A percentile compares a stretch with the other conserved stretches of the same genome.
These are phyloP conservation scores for Sipha maydis DNA, from an alignment of 2,888 invertebrate species.

Conservation along the genomic window DNA sequence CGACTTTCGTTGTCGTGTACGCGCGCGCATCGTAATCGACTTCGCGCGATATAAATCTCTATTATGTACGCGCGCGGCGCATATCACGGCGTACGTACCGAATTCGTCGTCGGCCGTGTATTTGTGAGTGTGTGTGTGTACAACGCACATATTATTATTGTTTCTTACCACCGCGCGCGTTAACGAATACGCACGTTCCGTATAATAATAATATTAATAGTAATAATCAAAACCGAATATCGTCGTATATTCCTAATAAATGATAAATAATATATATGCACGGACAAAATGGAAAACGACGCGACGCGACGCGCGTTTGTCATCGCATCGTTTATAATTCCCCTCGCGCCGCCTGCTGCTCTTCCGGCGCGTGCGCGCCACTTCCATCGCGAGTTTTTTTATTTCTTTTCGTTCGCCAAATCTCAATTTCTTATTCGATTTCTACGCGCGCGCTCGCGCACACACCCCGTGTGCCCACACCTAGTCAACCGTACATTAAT, in stretches of 20 bases:
- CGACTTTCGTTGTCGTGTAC: slow-evolving; percentile 15
- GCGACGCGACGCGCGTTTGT: not conserved
- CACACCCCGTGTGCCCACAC: not conserved
- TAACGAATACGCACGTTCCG: not conserved
- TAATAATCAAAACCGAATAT: not conserved
- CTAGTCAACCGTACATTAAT: not conserved
- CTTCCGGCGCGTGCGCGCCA: not conserved
- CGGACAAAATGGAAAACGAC: slow-evolving; percentile 1
- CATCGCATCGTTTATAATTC: not conserved
- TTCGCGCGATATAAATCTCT: slow-evolving; percentile 29
- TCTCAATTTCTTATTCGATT: not conserved
- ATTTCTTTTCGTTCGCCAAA: not conserved
- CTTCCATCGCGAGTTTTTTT: not conserved
- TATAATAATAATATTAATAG: not conserved
- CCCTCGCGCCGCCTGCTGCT: not conserved
- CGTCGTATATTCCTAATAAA: not conserved
- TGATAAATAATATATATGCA: not conserved
- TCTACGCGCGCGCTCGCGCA: not conserved
- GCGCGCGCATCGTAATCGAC: slow-evolving; percentile 21
- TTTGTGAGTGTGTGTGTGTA: too few relatives aligned
- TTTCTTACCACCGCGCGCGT: not conserved
- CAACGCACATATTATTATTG: not conserved
- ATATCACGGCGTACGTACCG: not conserved
- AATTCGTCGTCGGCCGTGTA: not conserved
- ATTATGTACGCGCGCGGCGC: not conserved